Conservation (phyloP, 2,797 vertebrate genomes). For the Sebastes dallii region DNA sequence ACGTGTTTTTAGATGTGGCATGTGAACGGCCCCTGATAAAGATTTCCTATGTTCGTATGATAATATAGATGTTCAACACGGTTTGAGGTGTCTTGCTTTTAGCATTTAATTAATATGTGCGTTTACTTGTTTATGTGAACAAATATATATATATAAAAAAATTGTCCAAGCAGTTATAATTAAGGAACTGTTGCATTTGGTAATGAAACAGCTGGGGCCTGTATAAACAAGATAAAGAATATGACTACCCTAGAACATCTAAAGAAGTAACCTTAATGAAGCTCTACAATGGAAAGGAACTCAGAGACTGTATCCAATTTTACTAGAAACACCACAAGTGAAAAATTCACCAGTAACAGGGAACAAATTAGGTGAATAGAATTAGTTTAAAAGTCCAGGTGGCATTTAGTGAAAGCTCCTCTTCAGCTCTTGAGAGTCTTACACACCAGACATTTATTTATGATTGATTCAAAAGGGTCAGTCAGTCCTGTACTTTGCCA, state of each 20-base stretch:
- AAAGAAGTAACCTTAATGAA: background rate
- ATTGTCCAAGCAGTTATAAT: background rate
- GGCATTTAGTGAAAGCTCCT: constrained; percentile 78
- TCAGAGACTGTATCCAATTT: constrained; percentile 1
- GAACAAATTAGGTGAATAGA: constrained; percentile 30
- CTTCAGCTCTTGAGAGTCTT: constrained; percentile 58
- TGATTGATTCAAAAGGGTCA: constrained; percentile 79
- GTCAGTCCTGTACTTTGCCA: constrained; percentile 74
- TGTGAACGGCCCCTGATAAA: too few species aligned
- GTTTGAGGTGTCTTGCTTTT: background rate
- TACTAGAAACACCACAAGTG: constrained; percentile 1
- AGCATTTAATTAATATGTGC: background rate
- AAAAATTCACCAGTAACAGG: background rate
- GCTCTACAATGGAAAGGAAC: background rate
- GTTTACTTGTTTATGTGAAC: background rate
- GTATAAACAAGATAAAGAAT: background rate
- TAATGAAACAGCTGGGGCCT: background rate
- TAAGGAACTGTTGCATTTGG: background rate
- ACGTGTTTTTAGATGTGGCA: too few species aligned
- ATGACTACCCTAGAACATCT: background rate
- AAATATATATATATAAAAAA: background rate
- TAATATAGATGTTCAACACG: background rate
- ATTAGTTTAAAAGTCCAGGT: constrained; percentile 58
- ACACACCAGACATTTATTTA: constrained; percentile 67
- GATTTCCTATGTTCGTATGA: too few species aligned